phyloP scores from a whole-genome alignment of 2,888 invertebrate species.

The Pandemis cinnamomeana region DNA sequence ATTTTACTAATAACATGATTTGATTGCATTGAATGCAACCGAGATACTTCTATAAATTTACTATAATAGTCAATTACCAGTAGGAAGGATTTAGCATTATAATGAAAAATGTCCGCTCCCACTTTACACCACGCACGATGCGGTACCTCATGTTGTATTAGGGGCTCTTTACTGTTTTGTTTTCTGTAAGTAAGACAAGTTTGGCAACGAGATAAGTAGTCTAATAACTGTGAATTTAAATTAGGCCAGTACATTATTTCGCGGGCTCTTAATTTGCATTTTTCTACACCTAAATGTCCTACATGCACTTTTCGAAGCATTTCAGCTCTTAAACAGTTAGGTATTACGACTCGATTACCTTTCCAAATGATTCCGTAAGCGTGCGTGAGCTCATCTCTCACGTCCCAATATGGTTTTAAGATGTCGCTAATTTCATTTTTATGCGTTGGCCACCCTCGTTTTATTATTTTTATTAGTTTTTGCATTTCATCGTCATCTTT shows the following conservation, averaged over 20 bases:
- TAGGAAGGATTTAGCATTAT: no score
- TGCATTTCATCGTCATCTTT: conserved; percentile 32
- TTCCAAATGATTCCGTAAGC: conserved; percentile 38
- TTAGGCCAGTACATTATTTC: conserved; percentile 19
- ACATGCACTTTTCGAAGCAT: conserved; percentile 30
- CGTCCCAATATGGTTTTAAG: conserved; percentile 35
- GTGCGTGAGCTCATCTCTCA: conserved; percentile 34
- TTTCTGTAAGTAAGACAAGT: neutral
- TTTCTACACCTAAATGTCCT: conserved; percentile 6
- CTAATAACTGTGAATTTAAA: neutral
- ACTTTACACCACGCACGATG: no score
- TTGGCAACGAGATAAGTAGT: conserved; percentile 9
- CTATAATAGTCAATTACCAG: no score
- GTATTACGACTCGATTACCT: conserved; percentile 39
- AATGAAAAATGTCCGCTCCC: no score
- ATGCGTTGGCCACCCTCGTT: conserved; percentile 38
- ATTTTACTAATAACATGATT: conserved; percentile 17
- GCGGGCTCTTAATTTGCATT: conserved; percentile 12
- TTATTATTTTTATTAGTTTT: conserved; percentile 34
- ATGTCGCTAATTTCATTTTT: conserved; percentile 30
- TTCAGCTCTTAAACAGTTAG: conserved; percentile 23
- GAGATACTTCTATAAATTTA: neutral
- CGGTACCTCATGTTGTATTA: no score
- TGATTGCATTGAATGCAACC: conserved; percentile 8
- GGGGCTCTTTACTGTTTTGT: no score